phyloP scores from a whole-genome alignment of 2,797 vertebrate species.

The Cercopithecus mitis region DNA sequence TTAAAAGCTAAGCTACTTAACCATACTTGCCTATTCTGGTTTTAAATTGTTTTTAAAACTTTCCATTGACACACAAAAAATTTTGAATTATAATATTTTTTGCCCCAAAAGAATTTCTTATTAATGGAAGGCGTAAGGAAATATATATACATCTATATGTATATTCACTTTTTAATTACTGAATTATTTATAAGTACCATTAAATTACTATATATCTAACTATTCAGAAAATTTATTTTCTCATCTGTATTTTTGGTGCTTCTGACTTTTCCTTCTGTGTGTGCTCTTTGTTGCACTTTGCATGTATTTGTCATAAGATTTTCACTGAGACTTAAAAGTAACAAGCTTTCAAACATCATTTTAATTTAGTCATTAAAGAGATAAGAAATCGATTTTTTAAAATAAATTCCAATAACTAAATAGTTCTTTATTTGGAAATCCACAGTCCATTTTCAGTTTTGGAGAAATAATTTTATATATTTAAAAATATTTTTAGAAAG shows the following conservation, averaged over 20 bases:
- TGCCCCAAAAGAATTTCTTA: constrained; percentile 16
- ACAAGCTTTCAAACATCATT: constrained; percentile 80
- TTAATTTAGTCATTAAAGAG: constrained; percentile 71
- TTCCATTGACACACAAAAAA: background rate
- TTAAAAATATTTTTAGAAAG: constrained; percentile 41
- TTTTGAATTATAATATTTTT: background rate
- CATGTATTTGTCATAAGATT: constrained; percentile 51
- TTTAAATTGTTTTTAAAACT: constrained; percentile 39
- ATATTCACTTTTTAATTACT: constrained; percentile 9
- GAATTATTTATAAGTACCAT: constrained; percentile 35
- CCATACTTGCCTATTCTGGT: background rate
- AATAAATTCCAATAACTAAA: constrained; percentile 72
- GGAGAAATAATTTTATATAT: constrained; percentile 69
- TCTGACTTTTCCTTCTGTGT: constrained; percentile 40
- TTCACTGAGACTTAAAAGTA: constrained; percentile 72
- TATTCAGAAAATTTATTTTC: constrained; percentile 36
- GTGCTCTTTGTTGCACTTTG: constrained; percentile 50
- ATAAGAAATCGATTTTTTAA: constrained; percentile 66
- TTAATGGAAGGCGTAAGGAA: background rate
- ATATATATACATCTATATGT: background rate
- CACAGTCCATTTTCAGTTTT: constrained; percentile 64
- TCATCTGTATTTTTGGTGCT: constrained; percentile 39
- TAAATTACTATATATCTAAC: constrained; percentile 19
- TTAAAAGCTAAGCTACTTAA: constrained; percentile 22
- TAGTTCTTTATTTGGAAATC: constrained; percentile 63